These are phyloP conservation scores for Pyralis farinalis DNA, from an alignment of 2,888 invertebrate species.

Conservation along the genomic window DNA sequence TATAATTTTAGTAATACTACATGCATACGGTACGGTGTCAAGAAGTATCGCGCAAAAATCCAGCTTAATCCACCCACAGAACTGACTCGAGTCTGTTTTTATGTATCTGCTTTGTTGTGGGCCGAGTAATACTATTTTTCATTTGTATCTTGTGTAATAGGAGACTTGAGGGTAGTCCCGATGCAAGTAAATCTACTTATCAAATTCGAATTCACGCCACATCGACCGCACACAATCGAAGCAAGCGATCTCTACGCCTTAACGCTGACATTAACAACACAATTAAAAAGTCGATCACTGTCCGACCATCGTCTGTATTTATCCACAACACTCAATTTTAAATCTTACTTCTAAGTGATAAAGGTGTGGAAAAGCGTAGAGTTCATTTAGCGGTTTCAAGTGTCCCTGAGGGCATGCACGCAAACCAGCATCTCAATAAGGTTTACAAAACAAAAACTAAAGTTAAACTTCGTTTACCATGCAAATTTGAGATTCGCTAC, in stretches of 20 bases:
- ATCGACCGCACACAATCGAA: slow-evolving; percentile 68
- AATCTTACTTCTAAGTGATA: slow-evolving; percentile 32
- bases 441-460: slow-evolving; percentile 70
- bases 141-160: neutral
- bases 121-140: no score
- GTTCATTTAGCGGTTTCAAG: slow-evolving; percentile 23
- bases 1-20: no score
- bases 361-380: slow-evolving; percentile 14
- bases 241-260: slow-evolving; percentile 79
- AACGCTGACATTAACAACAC: slow-evolving; percentile 74
- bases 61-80: no score
- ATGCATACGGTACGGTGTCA: no score
- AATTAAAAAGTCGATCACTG: slow-evolving; percentile 74
- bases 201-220: slow-evolving; percentile 40
- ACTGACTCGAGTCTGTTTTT: no score
- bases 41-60: no score
- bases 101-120: no score
- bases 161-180: neutral
- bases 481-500: slow-evolving; percentile 78
- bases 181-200: slow-evolving; percentile 24
- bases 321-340: slow-evolving; percentile 16
- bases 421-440: slow-evolving; percentile 71
- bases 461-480: slow-evolving; percentile 79
- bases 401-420: slow-evolving; percentile 62
- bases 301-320: slow-evolving; percentile 20